phyloP scores from a whole-genome alignment of 64 coral and sea anemone genomes.

The Stylophora pistillata region DNA sequence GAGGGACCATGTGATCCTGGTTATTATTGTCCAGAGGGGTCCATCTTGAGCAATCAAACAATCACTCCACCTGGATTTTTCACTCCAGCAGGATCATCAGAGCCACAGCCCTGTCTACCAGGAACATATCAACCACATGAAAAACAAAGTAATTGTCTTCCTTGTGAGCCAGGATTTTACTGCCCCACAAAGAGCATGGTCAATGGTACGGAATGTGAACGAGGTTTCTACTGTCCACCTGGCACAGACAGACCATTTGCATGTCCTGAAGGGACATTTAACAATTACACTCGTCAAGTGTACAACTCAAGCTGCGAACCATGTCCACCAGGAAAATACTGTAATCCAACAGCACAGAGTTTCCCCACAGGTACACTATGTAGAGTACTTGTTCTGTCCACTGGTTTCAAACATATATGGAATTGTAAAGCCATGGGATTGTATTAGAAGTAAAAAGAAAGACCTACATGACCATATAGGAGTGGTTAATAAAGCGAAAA shows the following conservation, averaged over 20 bases:
- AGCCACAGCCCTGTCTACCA: constrained; percentile 84
- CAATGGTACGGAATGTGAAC: constrained; percentile 44
- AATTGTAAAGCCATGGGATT: no score
- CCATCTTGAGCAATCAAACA: constrained; percentile 74
- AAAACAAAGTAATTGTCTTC: constrained; percentile 70
- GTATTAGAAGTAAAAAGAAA: no score
- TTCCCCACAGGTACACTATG: constrained; percentile 74
- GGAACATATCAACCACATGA: constrained; percentile 91
- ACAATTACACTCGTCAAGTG: constrained; percentile 76
- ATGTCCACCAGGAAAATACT: constrained; percentile 83
- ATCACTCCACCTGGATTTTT: constrained; percentile 82
- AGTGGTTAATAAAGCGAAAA: no score
- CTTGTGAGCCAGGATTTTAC: constrained; percentile 77
- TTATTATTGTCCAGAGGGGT: constrained; percentile 86
- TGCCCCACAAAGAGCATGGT: constrained; percentile 95
- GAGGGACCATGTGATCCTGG: constrained; percentile 92
- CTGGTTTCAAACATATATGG: no score
- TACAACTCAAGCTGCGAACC: constrained; percentile 86
- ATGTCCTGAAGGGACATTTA: constrained; percentile 91
- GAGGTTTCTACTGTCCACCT: constrained; percentile 90
- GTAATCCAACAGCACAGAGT: constrained; percentile 87
- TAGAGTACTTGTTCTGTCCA: no score
- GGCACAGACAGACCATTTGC: constrained; percentile 89
- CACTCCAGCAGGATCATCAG: constrained; percentile 77
- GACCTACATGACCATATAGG: no score